Percentiles rank a stretch among this genome's conserved stretches.
Evolutionary conservation across 1,140 invertebrate genomes (phyloP).

Genomic region (Zaprionus taronus): DNA sequence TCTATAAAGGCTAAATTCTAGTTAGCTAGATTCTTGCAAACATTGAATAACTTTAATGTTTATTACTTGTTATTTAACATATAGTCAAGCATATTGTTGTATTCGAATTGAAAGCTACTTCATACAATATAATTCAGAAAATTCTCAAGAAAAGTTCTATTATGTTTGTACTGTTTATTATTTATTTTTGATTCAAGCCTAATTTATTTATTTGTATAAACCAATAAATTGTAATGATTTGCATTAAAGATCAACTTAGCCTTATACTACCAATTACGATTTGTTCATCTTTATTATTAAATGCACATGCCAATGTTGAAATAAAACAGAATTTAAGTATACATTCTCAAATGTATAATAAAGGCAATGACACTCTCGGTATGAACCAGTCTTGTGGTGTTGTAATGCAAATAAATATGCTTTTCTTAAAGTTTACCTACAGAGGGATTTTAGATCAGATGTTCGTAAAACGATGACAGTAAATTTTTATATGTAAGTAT

Average conservation of each 20-base stretch:
- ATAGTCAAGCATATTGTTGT: too few relatives aligned
- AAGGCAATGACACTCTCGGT: background rate
- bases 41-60: too few relatives aligned
- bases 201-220: background rate
- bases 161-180: slow-evolving; percentile 25
- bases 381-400: background rate
- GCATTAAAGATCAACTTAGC: background rate
- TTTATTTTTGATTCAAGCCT: background rate
- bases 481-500: background rate
- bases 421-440: slow-evolving; percentile 2
- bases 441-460: background rate
- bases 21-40: too few relatives aligned
- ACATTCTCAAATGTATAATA: background rate
- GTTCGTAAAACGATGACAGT: background rate
- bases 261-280: background rate
- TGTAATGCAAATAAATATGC: background rate
- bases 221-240: background rate
- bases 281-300: background rate
- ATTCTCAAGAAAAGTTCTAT: slow-evolving; percentile 7
- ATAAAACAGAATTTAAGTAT: background rate
- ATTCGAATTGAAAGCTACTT: background rate
- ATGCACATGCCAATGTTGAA: background rate
- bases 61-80: too few relatives aligned
- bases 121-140: background rate
- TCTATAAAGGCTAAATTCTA: too few relatives aligned